Evolutionary conservation across 2,113 vertebrate species (phyloP).

Genomic region (Nibea coibor): DNA sequence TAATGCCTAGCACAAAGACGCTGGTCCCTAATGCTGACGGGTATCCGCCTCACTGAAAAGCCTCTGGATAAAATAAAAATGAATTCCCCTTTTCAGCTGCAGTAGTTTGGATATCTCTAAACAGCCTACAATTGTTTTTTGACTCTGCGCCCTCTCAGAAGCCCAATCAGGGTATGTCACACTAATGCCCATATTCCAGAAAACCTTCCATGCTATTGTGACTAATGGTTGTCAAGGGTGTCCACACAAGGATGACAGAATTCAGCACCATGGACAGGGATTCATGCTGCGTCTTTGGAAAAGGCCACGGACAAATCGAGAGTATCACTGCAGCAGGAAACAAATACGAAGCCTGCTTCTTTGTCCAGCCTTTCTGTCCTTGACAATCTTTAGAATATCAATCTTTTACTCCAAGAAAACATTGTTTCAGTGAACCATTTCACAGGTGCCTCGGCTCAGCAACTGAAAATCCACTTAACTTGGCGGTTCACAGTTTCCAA

Average conservation of each 20-base stretch:
- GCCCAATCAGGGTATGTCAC: slow-evolving; percentile 27
- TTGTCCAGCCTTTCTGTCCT: slow-evolving; percentile 34
- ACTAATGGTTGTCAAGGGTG: slow-evolving; percentile 55
- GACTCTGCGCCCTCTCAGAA: slow-evolving; percentile 4
- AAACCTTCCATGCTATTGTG: slow-evolving; percentile 17
- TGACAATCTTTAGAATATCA: slow-evolving; percentile 51
- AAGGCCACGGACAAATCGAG: slow-evolving; percentile 66
- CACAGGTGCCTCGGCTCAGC: not conserved
- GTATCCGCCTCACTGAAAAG: not conserved
- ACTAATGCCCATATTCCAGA: slow-evolving; percentile 29
- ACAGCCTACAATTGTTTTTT: not conserved
- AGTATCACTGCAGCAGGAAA: slow-evolving; percentile 57
- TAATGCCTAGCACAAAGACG: slow-evolving; percentile 19
- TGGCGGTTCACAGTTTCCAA: not conserved
- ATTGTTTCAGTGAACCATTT: slow-evolving; percentile 25
- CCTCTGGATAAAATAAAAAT: slow-evolving; percentile 30
- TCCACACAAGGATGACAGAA: slow-evolving; percentile 13
- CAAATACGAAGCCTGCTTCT: slow-evolving; percentile 45
- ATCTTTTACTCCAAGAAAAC: slow-evolving; percentile 11
- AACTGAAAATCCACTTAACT: not conserved
- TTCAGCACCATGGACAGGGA: slow-evolving; percentile 53
- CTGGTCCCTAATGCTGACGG: slow-evolving; percentile 1
- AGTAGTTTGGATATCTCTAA: not conserved
- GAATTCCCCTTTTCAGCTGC: not conserved
- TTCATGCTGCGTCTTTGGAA: slow-evolving; percentile 37